These are phyloP conservation scores for Platysteira castanea DNA, from an alignment of 2,113 vertebrate species.

Conservation along the genomic window DNA sequence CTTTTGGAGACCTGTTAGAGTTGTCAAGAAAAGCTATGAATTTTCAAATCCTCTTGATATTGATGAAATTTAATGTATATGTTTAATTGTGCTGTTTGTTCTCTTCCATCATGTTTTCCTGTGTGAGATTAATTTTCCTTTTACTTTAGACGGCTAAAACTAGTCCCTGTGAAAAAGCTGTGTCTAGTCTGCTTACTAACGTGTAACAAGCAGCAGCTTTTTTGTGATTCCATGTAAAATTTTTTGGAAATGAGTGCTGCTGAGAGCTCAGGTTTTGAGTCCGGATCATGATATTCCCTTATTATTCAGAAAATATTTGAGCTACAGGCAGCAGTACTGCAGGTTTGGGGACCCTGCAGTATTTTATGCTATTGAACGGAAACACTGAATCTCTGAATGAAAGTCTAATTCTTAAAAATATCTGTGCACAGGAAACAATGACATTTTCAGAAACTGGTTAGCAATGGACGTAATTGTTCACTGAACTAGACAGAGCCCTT, in stretches of 20 bases:
- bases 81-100: background rate
- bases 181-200: background rate
- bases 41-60: background rate
- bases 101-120: background rate
- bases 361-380: background rate
- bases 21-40: background rate
- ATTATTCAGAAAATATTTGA: background rate
- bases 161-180: background rate
- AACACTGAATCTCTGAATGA: slow-evolving; percentile 28
- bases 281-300: background rate
- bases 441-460: slow-evolving; percentile 55
- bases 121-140: background rate
- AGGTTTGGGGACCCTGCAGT: background rate
- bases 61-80: background rate
- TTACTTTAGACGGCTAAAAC: background rate
- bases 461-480: slow-evolving; percentile 30
- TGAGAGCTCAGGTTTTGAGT: background rate
- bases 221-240: background rate
- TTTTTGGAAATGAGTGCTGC: background rate
- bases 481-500: slow-evolving; percentile 40
- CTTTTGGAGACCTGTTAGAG: background rate
- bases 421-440: slow-evolving; percentile 32
- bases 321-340: background rate
- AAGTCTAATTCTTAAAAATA: slow-evolving; percentile 50
- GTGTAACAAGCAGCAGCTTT: background rate